Conservation (phyloP, 1,140 invertebrate species). For the Anastatus disparis region DNA sequence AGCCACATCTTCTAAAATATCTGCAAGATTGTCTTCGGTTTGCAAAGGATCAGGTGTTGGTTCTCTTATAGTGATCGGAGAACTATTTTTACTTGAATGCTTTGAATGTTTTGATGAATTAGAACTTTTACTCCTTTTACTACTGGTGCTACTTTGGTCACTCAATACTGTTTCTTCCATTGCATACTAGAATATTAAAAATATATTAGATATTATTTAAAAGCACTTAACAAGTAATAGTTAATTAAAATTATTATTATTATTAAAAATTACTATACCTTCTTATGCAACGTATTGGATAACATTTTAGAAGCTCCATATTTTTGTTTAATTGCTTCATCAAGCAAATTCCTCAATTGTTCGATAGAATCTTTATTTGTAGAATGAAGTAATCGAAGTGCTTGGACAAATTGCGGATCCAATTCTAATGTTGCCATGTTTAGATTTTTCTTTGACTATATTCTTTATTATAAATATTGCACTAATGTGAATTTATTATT, state of each 20-base stretch:
- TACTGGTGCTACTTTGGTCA: slow-evolving; percentile 60
- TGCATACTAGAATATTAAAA: slow-evolving; percentile 55
- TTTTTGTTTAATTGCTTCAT: slow-evolving; percentile 80
- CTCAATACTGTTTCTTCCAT: slow-evolving; percentile 63
- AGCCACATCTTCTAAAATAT: slow-evolving; percentile 78
- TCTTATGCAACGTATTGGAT: slow-evolving; percentile 73
- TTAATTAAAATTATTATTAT: neutral
- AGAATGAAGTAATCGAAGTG: slow-evolving; percentile 82
- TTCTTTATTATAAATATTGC: no score
- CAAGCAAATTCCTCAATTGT: slow-evolving; percentile 78
- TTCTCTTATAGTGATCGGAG: slow-evolving; percentile 56
- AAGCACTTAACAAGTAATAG: no score
- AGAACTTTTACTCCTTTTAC: slow-evolving; percentile 61
- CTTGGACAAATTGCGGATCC: slow-evolving; percentile 81
- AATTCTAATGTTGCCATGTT: slow-evolving; percentile 69
- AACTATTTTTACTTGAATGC: slow-evolving; percentile 61
- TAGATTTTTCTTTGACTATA: neutral
- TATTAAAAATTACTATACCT: slow-evolving; percentile 54
- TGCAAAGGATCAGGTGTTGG: slow-evolving; percentile 63
- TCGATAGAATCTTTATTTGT: slow-evolving; percentile 81
- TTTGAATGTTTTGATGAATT: slow-evolving; percentile 62
- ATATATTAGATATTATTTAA: neutral
- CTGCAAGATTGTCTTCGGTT: slow-evolving; percentile 71
- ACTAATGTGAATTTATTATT: no score
- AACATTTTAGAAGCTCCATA: slow-evolving; percentile 75